These are phyloP conservation scores for Pseudopipra pipra DNA, from an alignment of 2,113 vertebrate species.

Conservation along the genomic window DNA sequence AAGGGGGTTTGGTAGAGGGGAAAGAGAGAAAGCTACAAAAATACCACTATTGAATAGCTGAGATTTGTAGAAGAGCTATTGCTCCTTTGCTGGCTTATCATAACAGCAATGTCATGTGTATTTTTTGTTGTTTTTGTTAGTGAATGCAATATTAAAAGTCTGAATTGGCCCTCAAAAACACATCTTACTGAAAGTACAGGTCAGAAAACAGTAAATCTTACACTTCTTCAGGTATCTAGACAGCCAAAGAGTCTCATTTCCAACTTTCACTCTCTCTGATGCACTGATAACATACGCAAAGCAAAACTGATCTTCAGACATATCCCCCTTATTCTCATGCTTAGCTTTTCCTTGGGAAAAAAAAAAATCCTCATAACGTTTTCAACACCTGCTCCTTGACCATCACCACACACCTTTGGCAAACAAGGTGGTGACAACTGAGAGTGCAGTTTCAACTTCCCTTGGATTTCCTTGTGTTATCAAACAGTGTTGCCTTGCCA, in stretches of 20 bases:
- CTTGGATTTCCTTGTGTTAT: background rate
- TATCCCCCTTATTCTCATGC: background rate
- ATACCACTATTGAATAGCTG: background rate
- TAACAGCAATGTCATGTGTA: background rate
- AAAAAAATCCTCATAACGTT: background rate
- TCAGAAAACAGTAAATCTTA: background rate
- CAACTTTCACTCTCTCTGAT: background rate
- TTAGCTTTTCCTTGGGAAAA: background rate
- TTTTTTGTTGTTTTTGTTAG: too few species aligned
- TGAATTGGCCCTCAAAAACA: background rate
- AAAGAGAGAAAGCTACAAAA: background rate
- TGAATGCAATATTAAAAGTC: too few species aligned
- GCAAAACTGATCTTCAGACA: background rate
- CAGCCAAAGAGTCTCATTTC: background rate
- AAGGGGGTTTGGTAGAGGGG: background rate
- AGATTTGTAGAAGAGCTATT: background rate
- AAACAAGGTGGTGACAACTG: constrained; percentile 2
- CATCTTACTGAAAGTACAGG: background rate
- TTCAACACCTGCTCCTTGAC: background rate
- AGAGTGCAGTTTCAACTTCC: background rate
- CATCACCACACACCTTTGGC: background rate
- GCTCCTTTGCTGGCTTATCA: background rate
- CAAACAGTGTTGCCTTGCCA: background rate
- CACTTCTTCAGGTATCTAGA: background rate
- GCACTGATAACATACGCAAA: background rate